Base-by-base conservation (phyloP, 1,140 invertebrate species). In the Agrilus planipennis region DNA sequence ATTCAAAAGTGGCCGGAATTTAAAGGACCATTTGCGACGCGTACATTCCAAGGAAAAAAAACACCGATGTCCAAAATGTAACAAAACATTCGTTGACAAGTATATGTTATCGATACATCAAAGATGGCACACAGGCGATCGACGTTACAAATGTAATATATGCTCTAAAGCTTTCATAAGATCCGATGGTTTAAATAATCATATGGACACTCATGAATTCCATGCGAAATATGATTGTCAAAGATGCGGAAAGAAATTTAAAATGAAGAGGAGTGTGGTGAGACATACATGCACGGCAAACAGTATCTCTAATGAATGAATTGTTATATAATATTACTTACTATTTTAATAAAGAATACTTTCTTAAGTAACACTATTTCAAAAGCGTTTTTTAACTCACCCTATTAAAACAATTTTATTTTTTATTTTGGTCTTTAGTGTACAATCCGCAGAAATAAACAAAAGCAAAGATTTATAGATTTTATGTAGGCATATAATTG, bases 1-100 rank as follows among this genome's bases (percentile, higher is more conserved):
- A 30, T 56, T 56, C 28, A 54, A 53, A 39, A 54, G 50, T 18
- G 42, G 21, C 10, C 35, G 52, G 9, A 50, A 51, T 39, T 47
- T 56, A 20, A 49, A 45, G 19, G 54, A 56, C 42, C 54, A 56
- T 39, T 31, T 46, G 30, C 23, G 45, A 7, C 36, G 54, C 11
- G 47, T 50, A 3, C 54, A 56, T 29, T 39, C 30, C 25, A 35
- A 46, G 15, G 35, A 45, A 10, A 54, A 54, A 23, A 53, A 54
- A 28, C 47, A 53, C 21, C 17, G 44, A 17, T 56, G 54, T 39
- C 41, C 44, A n/a, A 47, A 46, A 45, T 56, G 54, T 42, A 37
- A 39, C 12, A 54, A 49, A 28, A 52, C 39, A 34, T 56, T 54
- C 38, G 45, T 51, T 4, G 46, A 54, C 39, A 49, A 44, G 16